Percentiles rank a stretch among this genome's conserved stretches.
Conservation (phyloP, 2,113 vertebrate genomes). For the Saccopteryx bilineata region DNA sequence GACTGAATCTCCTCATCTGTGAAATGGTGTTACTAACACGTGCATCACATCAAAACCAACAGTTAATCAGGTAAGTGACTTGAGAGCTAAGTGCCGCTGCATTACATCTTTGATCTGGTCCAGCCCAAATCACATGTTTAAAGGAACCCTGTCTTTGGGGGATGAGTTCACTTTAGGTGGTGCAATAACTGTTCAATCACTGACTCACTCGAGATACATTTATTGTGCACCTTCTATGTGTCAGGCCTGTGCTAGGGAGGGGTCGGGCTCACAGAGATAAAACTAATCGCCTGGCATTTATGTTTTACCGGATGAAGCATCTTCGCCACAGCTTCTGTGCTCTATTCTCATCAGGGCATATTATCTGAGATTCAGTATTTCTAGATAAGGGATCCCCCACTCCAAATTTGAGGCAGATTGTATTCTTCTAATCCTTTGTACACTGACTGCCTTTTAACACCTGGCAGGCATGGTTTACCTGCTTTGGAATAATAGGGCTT, state of each 20-base stretch:
- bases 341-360: background rate
- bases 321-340: background rate
- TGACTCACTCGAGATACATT: background rate
- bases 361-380: background rate
- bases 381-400: background rate
- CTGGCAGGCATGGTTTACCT: background rate
- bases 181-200: no score
- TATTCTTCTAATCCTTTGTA: background rate
- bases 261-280: background rate
- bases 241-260: background rate
- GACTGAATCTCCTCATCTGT: rapidly evolving
- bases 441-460: background rate
- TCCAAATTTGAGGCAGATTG: background rate
- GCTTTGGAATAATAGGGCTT: no score
- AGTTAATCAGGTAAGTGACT: background rate
- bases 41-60: no score
- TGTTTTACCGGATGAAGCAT: background rate
- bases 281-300: background rate
- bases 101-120: background rate
- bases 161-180: background rate
- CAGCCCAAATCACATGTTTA: no score
- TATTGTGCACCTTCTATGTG: background rate
- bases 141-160: background rate
- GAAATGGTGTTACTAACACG: background rate
- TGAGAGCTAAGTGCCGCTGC: background rate